Evolutionary conservation across 2,888 invertebrate genomes (phyloP), one percentile per base, ranked within the genome.

Genomic region (Luffia ferchaultella): DNA sequence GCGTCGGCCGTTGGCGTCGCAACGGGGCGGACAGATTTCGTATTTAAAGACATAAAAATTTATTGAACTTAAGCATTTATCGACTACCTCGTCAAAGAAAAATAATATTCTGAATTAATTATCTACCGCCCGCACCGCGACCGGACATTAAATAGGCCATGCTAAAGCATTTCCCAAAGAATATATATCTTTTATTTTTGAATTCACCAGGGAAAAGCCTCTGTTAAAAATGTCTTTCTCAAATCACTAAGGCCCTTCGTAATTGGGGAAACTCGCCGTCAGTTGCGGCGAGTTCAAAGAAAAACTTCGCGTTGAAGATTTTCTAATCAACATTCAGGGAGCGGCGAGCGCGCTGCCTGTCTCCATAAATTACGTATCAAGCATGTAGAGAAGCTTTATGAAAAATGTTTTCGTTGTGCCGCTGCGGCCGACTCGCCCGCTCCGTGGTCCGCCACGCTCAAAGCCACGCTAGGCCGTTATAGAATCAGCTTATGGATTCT

Each of bases 341-440:
- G 68, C 70, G 68, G 59, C 62, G 63, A 63, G 61, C 55, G 64
- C 63, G 65, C 64, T 63, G 68, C 70, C 67, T 76, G 77, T 79
- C 77, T 73, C 68, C 73, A 78, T 79, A 80, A 79, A 80, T 79
- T 77, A 76, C 73, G 68, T 76, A 78, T 76, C 76, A 77, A 76
- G 74, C 70, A 72, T 76, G 70, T 73, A 72, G 63, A 67, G 69
- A 67, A 69, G 70, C 70, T 70, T 74, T 79, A 79, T 79, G 77
- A 80, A 79, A 80, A 79, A 79, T 79, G 73, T 75, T 77, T 72
- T 69, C 65, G 65, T 65, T 63, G 65, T n/a, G n/a, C 60, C 62
- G 30, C 57, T 59, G 60, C 62, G 65, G 61, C 30, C 30, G n/a
- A n/a, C n/a, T n/a, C 30, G 45, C 20, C 30, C 30, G 30, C 30